Conservation (phyloP, 2,888 invertebrate genomes). For the Micoletzkya japonica region DNA sequence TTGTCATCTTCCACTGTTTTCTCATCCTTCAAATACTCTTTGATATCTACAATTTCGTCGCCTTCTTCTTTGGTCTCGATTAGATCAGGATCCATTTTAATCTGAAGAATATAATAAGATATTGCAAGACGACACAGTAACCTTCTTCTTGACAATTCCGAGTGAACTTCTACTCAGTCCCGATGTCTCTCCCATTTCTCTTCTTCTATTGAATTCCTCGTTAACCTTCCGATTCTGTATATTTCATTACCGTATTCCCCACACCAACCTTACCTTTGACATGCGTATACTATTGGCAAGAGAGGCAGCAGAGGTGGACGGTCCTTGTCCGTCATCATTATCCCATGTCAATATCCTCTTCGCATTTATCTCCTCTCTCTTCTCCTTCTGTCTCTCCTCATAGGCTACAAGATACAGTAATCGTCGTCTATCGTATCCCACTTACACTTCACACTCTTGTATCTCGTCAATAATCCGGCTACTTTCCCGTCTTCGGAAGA, state of each 20-base stretch:
- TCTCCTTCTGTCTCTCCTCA: constrained; percentile 38
- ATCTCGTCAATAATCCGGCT: constrained; percentile 50
- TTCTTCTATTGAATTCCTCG: constrained; percentile 22
- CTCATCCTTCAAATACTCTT: constrained; percentile 1
- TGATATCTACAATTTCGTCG: neutral
- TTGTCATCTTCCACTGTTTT: constrained; percentile 1
- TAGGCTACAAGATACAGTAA: constrained; percentile 35
- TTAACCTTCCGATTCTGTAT: constrained; percentile 23
- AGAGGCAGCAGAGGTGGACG: neutral
- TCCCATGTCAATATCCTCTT: constrained; percentile 36
- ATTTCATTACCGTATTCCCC: neutral
- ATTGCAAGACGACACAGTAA: too few species aligned
- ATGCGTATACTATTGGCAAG: constrained; percentile 10
- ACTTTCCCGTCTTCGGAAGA: constrained; percentile 49
- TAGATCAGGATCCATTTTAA: constrained; percentile 10
- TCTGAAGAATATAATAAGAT: constrained; percentile 9
- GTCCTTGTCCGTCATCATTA: constrained; percentile 9
- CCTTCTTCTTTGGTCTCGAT: too few species aligned
- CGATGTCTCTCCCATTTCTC: constrained; percentile 12
- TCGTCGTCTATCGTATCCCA: neutral
- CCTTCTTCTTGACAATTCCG: constrained; percentile 27
- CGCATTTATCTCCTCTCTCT: constrained; percentile 34
- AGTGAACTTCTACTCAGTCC: constrained; percentile 17
- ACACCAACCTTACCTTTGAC: constrained; percentile 15
- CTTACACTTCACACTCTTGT: constrained; percentile 48